A percentile compares a stretch with the other conserved stretches of the same genome.
phyloP scores from a whole-genome alignment of 2,797 vertebrate genomes.

The Hypotaenidia philippensis region DNA sequence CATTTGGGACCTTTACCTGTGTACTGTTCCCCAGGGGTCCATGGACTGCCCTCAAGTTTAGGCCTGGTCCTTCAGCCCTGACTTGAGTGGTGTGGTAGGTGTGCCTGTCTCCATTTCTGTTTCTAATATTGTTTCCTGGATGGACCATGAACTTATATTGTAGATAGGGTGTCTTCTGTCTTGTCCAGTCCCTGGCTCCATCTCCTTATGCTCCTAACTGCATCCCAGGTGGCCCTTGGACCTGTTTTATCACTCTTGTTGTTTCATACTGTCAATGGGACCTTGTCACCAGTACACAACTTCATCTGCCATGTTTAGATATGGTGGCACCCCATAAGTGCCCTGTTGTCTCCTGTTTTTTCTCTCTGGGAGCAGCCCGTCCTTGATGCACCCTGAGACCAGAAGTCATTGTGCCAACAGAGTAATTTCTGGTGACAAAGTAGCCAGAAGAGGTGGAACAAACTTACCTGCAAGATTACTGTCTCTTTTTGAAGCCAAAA shows the following conservation, averaged over 20 bases:
- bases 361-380: neutral
- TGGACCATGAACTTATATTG: neutral
- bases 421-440: neutral
- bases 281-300: neutral
- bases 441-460: neutral
- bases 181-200: neutral
- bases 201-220: neutral
- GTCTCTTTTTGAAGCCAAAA: neutral
- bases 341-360: neutral
- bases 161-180: neutral
- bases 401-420: accelerated
- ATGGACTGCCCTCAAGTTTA: neutral
- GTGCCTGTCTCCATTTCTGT: neutral
- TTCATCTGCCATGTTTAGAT: neutral
- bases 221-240: accelerated
- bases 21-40: neutral
- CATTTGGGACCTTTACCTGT: neutral
- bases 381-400: neutral
- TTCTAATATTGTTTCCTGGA: neutral
- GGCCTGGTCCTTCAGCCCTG: neutral
- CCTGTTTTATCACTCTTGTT: neutral
- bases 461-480: neutral
- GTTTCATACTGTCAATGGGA: neutral
- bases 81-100: accelerated
- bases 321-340: accelerated